Conservation (phyloP, 2,113 vertebrate genomes). For the Piprites chloris region DNA sequence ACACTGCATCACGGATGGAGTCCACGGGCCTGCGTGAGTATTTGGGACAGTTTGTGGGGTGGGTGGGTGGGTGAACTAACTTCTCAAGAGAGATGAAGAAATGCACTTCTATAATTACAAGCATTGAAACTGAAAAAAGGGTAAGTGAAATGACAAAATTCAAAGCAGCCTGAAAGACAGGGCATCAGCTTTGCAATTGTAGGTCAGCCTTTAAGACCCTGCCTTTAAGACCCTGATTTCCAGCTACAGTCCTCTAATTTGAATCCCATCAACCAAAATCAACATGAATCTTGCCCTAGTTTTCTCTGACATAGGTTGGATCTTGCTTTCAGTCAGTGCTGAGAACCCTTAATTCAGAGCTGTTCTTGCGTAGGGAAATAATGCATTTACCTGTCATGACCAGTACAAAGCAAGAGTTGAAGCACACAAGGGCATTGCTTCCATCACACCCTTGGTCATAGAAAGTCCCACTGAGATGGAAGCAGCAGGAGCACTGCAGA, state of each 20-base stretch:
- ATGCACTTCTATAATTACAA: background rate
- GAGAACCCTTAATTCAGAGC: background rate
- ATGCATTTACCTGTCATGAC: background rate
- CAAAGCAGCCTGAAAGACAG: background rate
- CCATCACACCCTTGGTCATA: background rate
- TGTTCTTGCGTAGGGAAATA: background rate
- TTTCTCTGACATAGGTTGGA: background rate
- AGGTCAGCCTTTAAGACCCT: background rate
- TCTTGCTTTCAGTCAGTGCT: background rate
- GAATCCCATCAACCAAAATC: background rate
- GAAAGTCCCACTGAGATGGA: background rate
- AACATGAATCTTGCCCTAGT: background rate
- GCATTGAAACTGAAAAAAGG: background rate
- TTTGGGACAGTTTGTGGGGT: background rate
- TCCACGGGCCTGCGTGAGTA: conserved; percentile 89
- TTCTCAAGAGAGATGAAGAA: background rate
- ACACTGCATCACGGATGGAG: conserved; percentile 91
- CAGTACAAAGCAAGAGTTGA: background rate
- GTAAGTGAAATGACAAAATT: background rate
- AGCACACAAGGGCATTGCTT: background rate
- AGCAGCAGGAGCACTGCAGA: background rate
- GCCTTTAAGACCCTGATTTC: background rate
- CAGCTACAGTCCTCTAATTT: background rate
- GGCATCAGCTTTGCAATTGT: background rate
- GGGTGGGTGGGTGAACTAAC: background rate